Conservation (phyloP, 2,888 invertebrate genomes). For the Sepiola atlantica region DNA sequence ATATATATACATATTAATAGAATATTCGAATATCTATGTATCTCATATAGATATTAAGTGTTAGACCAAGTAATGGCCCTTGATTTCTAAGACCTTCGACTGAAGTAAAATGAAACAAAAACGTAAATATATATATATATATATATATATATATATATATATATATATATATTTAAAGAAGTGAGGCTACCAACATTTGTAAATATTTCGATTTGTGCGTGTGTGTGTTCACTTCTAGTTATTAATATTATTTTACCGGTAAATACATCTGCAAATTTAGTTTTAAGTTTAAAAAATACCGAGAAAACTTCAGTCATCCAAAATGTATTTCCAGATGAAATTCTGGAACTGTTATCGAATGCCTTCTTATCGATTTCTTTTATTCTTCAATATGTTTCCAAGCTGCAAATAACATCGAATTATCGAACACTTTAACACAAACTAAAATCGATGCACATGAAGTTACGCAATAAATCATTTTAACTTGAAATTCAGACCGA, state of each 20-base stretch:
- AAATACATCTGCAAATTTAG: not conserved
- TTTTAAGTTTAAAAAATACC: not conserved
- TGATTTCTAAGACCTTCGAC: no score
- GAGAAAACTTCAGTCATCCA: not conserved
- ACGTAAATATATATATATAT: no score
- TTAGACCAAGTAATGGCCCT: no score
- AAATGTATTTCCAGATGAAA: not conserved
- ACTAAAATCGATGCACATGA: not conserved
- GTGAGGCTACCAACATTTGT: no score
- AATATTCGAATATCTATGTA: no score
- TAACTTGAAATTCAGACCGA: not conserved
- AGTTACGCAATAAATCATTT: not conserved
- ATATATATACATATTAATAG: no score
- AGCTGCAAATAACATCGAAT: not conserved
- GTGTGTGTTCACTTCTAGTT: not conserved
- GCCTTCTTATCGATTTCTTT: not conserved
- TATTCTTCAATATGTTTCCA: not conserved
- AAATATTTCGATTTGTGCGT: no score
- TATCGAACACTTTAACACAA: not conserved
- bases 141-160: no score
- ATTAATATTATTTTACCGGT: not conserved
- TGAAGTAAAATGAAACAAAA: no score
- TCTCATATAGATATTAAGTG: no score
- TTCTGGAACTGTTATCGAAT: not conserved
- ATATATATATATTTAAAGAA: no score